phyloP scores from a whole-genome alignment of 2,797 vertebrate species.

The Thripadectes ignobilis region DNA sequence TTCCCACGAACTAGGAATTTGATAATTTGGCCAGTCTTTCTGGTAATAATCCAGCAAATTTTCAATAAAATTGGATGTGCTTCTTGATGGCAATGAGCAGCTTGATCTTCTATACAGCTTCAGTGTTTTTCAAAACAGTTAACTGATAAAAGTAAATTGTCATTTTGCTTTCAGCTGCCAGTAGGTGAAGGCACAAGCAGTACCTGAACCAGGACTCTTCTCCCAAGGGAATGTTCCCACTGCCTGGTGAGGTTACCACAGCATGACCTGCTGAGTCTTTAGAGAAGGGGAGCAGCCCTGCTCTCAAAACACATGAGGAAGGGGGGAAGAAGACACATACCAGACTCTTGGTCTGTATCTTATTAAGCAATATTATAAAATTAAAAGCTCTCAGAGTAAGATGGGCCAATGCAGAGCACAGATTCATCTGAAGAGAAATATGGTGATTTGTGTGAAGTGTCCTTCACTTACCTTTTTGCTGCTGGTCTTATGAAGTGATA shows the following conservation, averaged over 20 bases:
- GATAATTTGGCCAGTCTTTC: constrained; percentile 27
- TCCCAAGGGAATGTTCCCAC: background rate
- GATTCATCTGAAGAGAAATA: background rate
- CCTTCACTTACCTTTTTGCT: background rate
- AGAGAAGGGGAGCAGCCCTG: background rate
- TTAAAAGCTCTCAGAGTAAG: background rate
- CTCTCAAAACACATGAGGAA: background rate
- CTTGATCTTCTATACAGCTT: background rate
- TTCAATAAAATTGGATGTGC: background rate
- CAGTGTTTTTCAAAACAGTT: background rate
- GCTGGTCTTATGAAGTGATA: background rate
- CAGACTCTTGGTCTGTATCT: background rate
- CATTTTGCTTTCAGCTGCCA: background rate
- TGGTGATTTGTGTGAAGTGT: background rate
- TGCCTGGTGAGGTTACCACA: background rate
- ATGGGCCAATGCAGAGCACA: background rate
- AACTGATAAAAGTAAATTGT: background rate
- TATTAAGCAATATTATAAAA: background rate
- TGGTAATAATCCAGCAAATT: constrained; percentile 18
- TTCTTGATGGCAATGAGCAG: background rate
- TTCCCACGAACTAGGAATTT: constrained; percentile 58
- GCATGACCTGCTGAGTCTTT: background rate
- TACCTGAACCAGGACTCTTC: background rate
- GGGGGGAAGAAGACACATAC: background rate
- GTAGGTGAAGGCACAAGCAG: background rate